Base-by-base conservation (phyloP, 2,113 vertebrate species). In the Saccopteryx bilineata region DNA sequence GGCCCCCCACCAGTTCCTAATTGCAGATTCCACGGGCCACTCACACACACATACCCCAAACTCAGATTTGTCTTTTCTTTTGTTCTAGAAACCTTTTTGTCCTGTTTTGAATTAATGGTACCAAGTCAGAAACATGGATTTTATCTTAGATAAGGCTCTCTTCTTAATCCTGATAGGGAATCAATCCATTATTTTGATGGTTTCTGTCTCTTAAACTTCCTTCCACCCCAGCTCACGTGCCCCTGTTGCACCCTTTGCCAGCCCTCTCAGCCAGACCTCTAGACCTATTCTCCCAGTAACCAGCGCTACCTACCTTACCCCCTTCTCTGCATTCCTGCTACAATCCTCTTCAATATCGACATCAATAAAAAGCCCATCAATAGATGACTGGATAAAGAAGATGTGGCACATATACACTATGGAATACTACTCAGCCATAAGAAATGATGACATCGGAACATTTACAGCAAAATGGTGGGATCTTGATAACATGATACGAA, bases 61-160 rank as follows among this genome's bases (percentile, higher is more conserved):
- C 13, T 7, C 63, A 91, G 18, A 17, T 8, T 31, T 50, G 61
- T 33, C n/a, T 23, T 90, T 48, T 24, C 78, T 79, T 60, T 80
- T 39, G 39, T 39, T 78, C 60, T 72, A 88, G 46, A 96, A 94
- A 82, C 14, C 9, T 74, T 50, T 13, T 92, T 71, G n/a, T 65
- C 61, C 56, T 72, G 26, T 58, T 78, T 78, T 78, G 18, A 8
- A 17, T 72, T 93, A 82, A 86, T 0, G 7, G n/a, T 12, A 86
- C n/a, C 86, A 94, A 81, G 39, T 8, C 52, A 61, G 60, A 61
- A 82, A 68, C 6, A 31, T 6, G 11, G 60, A 2, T 18, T 93
- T 81, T 87, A 65, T 39, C 65, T 21, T 33, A 71, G 26, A 65
- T n/a, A 0, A 83, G 33, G 17, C 15, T 54, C 50, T 91, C 13